Conservation (phyloP, 2,888 invertebrate species). For the Linyphia triangularis region DNA sequence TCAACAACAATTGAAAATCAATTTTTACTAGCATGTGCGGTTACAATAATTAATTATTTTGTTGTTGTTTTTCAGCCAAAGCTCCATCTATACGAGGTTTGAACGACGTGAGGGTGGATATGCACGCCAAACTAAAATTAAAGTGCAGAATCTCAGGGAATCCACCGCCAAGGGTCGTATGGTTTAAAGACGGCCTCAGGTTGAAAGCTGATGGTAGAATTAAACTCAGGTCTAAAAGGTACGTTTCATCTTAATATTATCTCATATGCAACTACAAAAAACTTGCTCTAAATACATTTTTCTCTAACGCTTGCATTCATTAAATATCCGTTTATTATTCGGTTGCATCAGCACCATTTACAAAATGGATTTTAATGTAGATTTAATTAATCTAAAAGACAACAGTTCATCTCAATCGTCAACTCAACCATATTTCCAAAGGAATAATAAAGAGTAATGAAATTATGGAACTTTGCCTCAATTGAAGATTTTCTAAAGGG, state of each 20-base stretch:
- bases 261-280: neutral
- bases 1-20: no score
- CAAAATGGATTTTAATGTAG: no score
- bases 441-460: no score
- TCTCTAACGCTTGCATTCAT: neutral
- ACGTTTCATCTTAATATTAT: neutral
- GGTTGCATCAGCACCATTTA: no score
- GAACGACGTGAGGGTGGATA: constrained; percentile 56
- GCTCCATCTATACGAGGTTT: constrained; percentile 73
- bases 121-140: constrained; percentile 74
- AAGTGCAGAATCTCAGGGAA: constrained; percentile 76
- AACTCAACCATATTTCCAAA: no score
- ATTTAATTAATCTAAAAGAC: no score
- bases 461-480: no score
- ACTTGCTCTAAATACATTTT: neutral
- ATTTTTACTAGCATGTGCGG: no score
- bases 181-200: constrained; percentile 77
- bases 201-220: constrained; percentile 75
- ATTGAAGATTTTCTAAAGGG: no score
- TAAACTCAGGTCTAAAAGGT: constrained; percentile 77
- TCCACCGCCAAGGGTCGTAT: constrained; percentile 76
- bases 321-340: no score
- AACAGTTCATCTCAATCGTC: no score
- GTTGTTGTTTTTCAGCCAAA: constrained; percentile 78
- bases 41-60: no score